phyloP scores from a whole-genome alignment of 2,888 invertebrate genomes.

The Spilosoma lubricipeda region DNA sequence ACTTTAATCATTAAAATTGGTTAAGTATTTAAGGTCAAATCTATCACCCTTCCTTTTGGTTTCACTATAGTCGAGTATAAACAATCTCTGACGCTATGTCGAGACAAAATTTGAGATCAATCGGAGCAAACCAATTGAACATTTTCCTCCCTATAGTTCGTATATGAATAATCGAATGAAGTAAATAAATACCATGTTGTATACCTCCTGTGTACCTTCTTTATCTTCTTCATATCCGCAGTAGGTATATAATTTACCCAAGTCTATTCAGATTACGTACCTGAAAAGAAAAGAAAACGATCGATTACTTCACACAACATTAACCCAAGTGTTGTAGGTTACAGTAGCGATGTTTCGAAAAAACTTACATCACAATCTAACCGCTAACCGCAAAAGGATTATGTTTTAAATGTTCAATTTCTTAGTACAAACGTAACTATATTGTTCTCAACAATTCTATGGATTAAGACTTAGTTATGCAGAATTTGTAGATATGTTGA shows the following conservation, averaged over 20 bases:
- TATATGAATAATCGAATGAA: too few species aligned
- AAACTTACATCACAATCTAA: slow-evolving; percentile 41
- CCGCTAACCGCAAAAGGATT: slow-evolving; percentile 31
- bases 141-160: too few species aligned
- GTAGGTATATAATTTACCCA: background rate
- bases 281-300: slow-evolving; percentile 48
- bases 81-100: too few species aligned
- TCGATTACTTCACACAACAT: slow-evolving; percentile 31
- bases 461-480: slow-evolving; percentile 13
- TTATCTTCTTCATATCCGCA: background rate
- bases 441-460: slow-evolving; percentile 4
- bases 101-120: too few species aligned
- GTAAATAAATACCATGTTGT: background rate
- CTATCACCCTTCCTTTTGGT: too few species aligned
- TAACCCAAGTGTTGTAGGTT: slow-evolving; percentile 43
- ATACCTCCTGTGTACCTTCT: background rate
- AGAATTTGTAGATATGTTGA: background rate
- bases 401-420: slow-evolving; percentile 6
- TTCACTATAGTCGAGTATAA: too few species aligned
- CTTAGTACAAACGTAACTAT: slow-evolving; percentile 18
- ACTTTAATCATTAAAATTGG: too few species aligned
- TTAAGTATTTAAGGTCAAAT: too few species aligned
- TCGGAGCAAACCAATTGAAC: too few species aligned
- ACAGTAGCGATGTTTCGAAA: slow-evolving; percentile 37
- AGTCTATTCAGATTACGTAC: slow-evolving; percentile 34